phyloP scores from a whole-genome alignment of 2,113 vertebrate genomes.

The Tychaedon coryphoeus region DNA sequence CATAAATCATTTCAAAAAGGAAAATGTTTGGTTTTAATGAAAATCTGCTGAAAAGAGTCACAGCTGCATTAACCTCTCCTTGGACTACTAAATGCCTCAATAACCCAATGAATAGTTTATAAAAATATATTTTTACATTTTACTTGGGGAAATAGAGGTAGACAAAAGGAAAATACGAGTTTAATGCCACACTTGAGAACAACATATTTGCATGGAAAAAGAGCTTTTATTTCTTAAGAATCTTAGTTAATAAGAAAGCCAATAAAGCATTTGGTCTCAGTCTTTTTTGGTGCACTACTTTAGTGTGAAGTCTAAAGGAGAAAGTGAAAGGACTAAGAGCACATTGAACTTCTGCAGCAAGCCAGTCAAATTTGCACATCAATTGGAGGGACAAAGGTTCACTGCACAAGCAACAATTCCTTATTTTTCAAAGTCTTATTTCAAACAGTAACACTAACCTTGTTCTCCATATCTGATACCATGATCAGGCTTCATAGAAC shows the following conservation, averaged over 20 bases:
- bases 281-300: not conserved
- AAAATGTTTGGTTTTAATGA: not conserved
- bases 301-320: not conserved
- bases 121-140: constrained; percentile 50
- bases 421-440: not conserved
- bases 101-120: not conserved
- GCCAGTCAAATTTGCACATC: not conserved
- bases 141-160: constrained; percentile 1
- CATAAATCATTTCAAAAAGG: not conserved
- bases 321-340: not conserved
- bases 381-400: not conserved
- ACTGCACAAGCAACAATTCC: not conserved
- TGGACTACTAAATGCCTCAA: not conserved
- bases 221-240: constrained; percentile 18
- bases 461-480: not conserved
- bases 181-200: not conserved
- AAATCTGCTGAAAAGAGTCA: not conserved
- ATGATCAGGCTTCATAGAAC: constrained; percentile 24
- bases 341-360: not conserved
- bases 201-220: not conserved
- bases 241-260: not conserved
- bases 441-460: constrained; percentile 13
- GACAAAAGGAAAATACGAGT: not conserved
- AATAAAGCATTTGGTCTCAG: constrained; percentile 23
- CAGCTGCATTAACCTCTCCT: not conserved